Base-by-base conservation (phyloP, 2,888 invertebrate species). In the Coremacera marginata region DNA sequence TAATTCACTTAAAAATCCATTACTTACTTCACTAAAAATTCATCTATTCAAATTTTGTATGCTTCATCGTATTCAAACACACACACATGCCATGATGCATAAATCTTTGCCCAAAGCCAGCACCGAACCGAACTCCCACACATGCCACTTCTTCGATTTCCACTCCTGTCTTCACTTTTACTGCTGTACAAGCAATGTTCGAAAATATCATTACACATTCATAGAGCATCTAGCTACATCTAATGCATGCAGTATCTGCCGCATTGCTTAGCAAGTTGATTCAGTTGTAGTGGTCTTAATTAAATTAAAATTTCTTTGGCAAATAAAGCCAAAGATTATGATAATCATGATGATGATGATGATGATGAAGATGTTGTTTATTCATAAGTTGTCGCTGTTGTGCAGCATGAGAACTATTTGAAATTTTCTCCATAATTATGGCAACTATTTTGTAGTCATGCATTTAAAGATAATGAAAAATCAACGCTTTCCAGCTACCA, bases 1-100 rank as follows among this genome's bases (percentile, higher is more conserved):
- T 71, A 76, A 76, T 70, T 71, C 70, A 71, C 65, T 76, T 76
- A 70, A 76, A 70, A 76, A 76, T 63, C 76, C 76, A 76, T 76
- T 76, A 70, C 44, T 68, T 27, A 62, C 68, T 57, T 49, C 55
- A 71, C 55, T 62, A 55, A n/a, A 19, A 19, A 70, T 22, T 37
- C 34, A 67, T 8, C 44, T 5, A n/a, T 37, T n/a, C 67, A 44
- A 0, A 67, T 67, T 14, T 37, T 16, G 9, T 31, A 67, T 19
- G 57, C 57, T 60, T 60, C 60, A 27, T 25, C 27, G 60, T 27
- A 27, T 27, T 5, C 60, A 11, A 11, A 11, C 22, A 60, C n/a
- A n/a, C 44, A 19, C 44, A 44, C 11, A 67, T 67, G 22, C 44
- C 9, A 31, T 9, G 67, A 67, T 19, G 57, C 57, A 19, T 22